Evolutionary conservation across 2,888 invertebrate genomes (phyloP).

Genomic region (Meiosimyza decipiens): DNA sequence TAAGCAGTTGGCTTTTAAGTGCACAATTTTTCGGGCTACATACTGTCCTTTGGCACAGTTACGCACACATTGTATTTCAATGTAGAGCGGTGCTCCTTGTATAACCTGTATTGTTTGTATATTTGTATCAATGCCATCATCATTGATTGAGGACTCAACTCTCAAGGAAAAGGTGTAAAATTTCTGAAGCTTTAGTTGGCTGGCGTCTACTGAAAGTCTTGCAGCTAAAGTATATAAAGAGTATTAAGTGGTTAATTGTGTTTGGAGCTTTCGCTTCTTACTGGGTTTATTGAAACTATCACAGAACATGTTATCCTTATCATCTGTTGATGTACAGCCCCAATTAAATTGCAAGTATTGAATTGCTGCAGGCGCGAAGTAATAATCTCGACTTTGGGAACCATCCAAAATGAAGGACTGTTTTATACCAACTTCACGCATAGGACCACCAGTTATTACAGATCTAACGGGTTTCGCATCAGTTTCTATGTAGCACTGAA

Average conservation of each 20-base stretch:
- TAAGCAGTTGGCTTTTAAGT: conserved; percentile 43
- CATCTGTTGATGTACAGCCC: conserved; percentile 46
- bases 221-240: conserved; percentile 17
- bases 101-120: conserved; percentile 42
- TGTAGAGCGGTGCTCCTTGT: conserved; percentile 32
- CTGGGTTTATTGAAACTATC: conserved; percentile 36
- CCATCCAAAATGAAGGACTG: conserved; percentile 44
- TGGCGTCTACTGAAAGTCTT: conserved; percentile 20
- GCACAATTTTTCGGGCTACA: conserved; percentile 39
- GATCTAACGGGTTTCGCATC: conserved; percentile 45
- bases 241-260: neutral
- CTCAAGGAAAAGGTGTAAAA: conserved; percentile 42
- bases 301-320: conserved; percentile 37
- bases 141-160: conserved; percentile 45
- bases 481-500: conserved; percentile 49
- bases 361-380: conserved; percentile 34
- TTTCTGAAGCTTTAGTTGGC: conserved; percentile 25
- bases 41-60: conserved; percentile 46
- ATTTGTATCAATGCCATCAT: conserved; percentile 26
- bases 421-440: conserved; percentile 39
- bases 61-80: conserved; percentile 45
- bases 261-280: conserved; percentile 30
- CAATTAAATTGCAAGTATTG: conserved; percentile 47
- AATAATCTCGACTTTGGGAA: conserved; percentile 47
- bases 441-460: conserved; percentile 43